phyloP scores from a whole-genome alignment of 1,140 invertebrate species.

The Araneus ventricosus region DNA sequence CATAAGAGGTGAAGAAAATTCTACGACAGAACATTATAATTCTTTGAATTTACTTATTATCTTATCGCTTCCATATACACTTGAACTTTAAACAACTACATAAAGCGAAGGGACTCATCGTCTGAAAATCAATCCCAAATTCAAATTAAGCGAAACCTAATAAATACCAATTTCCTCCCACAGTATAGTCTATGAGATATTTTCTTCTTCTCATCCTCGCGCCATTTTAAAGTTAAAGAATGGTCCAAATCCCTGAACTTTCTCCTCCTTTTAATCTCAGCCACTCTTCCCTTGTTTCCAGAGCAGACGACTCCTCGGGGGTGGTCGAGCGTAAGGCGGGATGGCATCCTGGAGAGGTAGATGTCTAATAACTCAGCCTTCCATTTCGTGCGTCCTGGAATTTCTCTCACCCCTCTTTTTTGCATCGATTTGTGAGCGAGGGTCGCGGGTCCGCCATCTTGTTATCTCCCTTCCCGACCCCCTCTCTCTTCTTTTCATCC shows the following conservation, averaged over 20 bases:
- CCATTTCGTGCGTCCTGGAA: slow-evolving; percentile 42
- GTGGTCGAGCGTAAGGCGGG: neutral
- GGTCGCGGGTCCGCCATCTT: slow-evolving; percentile 60
- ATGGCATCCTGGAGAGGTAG: neutral
- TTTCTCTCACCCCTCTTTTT: slow-evolving; percentile 42
- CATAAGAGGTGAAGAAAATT: too few relatives aligned
- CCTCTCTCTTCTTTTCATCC: neutral
- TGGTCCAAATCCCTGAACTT: neutral
- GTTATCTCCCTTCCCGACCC: slow-evolving; percentile 46
- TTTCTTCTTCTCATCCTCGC: too few relatives aligned
- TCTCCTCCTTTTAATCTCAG: neutral
- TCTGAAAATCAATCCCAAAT: too few relatives aligned
- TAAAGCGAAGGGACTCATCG: too few relatives aligned
- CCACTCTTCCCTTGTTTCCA: neutral
- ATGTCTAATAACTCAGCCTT: slow-evolving; percentile 50
- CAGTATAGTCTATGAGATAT: too few relatives aligned
- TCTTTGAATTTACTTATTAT: too few relatives aligned
- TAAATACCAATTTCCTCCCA: too few relatives aligned
- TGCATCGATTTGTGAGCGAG: slow-evolving; percentile 66
- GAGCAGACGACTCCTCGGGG: neutral
- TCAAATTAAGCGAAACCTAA: too few relatives aligned
- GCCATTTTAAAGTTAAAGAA: too few relatives aligned
- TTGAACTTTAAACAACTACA: too few relatives aligned
- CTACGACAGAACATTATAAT: too few relatives aligned
- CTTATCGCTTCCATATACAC: too few relatives aligned